Percentiles rank a stretch among this genome's conserved stretches.
Evolutionary conservation across 2,113 vertebrate species (phyloP).

Genomic region (Myxocyprinus asiaticus): DNA sequence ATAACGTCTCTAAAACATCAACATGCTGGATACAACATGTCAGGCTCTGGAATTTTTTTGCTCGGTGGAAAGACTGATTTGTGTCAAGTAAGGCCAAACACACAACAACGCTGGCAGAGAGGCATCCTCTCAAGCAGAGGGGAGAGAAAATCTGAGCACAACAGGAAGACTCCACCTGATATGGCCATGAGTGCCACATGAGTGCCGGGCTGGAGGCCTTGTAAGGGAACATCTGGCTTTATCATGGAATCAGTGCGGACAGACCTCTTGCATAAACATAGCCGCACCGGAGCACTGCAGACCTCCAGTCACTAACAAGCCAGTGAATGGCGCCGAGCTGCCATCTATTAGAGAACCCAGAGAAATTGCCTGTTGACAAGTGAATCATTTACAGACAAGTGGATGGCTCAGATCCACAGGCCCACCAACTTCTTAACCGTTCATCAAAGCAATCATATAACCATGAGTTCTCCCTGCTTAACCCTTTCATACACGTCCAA

Average conservation of each 20-base stretch:
- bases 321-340: slow-evolving; percentile 67
- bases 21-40: slow-evolving; percentile 6
- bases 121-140: slow-evolving; percentile 10
- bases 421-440: slow-evolving; percentile 56
- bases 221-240: slow-evolving; percentile 76
- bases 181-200: slow-evolving; percentile 70
- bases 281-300: slow-evolving; percentile 65
- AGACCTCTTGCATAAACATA: slow-evolving; percentile 76
- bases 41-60: slow-evolving; percentile 13
- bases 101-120: slow-evolving; percentile 32
- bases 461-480: no score
- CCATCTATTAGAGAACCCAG: slow-evolving; percentile 69
- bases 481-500: background rate
- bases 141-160: slow-evolving; percentile 58
- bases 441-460: slow-evolving; percentile 33
- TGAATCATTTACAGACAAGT: slow-evolving; percentile 74
- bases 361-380: slow-evolving; percentile 48
- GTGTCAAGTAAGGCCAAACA: slow-evolving; percentile 44
- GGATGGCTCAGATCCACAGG: slow-evolving; percentile 41
- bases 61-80: slow-evolving; percentile 25
- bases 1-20: slow-evolving; percentile 22
- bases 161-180: slow-evolving; percentile 75
- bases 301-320: slow-evolving; percentile 75
- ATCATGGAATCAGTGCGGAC: slow-evolving; percentile 68
- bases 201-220: slow-evolving; percentile 69